Evolutionary conservation across 1,140 invertebrate species (phyloP).

Genomic region (Neoseiulus cucumeris): DNA sequence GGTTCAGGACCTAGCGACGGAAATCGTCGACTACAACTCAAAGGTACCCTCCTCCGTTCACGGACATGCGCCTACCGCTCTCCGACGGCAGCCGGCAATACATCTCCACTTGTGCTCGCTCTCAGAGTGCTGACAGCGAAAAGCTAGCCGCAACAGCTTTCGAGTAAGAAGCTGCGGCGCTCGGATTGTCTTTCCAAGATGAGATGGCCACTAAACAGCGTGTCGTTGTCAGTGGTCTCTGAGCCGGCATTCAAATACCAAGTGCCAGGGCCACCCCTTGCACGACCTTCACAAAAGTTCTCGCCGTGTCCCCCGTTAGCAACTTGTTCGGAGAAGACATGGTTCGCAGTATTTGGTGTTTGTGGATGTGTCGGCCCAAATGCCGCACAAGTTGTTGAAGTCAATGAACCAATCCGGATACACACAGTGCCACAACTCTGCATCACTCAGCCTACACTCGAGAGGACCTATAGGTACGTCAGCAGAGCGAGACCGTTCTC

Average conservation of each 20-base stretch:
- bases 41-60: not conserved
- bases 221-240: conserved; percentile 3
- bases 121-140: not conserved
- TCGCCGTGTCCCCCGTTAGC: not conserved
- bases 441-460: not conserved
- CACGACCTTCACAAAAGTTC: not conserved
- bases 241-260: conserved; percentile 1
- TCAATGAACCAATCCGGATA: not conserved
- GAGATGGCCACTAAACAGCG: not conserved
- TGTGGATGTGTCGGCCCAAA: not conserved
- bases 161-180: too few species aligned
- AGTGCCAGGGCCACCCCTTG: not conserved
- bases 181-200: not conserved
- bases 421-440: not conserved
- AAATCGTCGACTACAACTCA: too few species aligned
- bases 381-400: too few species aligned
- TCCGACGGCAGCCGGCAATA: not conserved
- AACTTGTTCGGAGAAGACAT: not conserved
- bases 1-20: too few species aligned
- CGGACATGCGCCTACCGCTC: conserved; percentile 5
- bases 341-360: not conserved
- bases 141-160: too few species aligned
- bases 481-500: too few species aligned
- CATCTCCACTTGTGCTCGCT: not conserved
- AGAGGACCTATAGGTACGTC: too few species aligned